These are phyloP conservation scores for Lasioglossum figueresi DNA, from an alignment of 2,888 invertebrate genomes.

Conservation along the genomic window DNA sequence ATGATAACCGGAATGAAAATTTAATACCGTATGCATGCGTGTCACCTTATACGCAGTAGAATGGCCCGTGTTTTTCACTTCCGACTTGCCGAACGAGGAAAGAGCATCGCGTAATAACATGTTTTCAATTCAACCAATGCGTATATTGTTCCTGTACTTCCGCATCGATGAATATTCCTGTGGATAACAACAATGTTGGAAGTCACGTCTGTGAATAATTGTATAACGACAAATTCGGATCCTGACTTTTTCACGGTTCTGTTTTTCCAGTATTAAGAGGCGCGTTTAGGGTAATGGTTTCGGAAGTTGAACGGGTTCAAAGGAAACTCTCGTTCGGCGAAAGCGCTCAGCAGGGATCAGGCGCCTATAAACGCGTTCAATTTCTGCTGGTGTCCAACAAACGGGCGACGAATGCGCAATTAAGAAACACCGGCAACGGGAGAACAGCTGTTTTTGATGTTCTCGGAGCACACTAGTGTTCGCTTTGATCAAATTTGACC, in stretches of 20 bases:
- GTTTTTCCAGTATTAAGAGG: background rate
- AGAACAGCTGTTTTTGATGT: slow-evolving; percentile 49
- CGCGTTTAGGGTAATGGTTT: background rate
- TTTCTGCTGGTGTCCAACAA: background rate
- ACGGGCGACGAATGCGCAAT: slow-evolving; percentile 16
- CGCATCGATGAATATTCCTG: background rate
- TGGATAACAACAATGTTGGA: background rate
- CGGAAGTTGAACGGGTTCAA: background rate
- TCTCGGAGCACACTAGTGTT: background rate
- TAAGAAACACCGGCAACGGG: slow-evolving; percentile 15
- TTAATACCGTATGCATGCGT: background rate
- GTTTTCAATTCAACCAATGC: background rate
- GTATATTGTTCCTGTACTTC: background rate
- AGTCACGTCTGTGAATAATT: no score
- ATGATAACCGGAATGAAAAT: background rate
- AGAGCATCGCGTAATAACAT: background rate
- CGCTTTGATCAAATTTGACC: slow-evolving; percentile 58
- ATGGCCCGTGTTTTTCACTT: background rate
- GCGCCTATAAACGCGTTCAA: background rate
- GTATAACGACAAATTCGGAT: no score
- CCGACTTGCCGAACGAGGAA: background rate
- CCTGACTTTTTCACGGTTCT: background rate
- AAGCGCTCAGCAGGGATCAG: background rate
- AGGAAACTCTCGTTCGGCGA: background rate
- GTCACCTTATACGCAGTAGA: background rate